Conservation (phyloP, 1,140 invertebrate species). For the Drosophila mayri region DNA sequence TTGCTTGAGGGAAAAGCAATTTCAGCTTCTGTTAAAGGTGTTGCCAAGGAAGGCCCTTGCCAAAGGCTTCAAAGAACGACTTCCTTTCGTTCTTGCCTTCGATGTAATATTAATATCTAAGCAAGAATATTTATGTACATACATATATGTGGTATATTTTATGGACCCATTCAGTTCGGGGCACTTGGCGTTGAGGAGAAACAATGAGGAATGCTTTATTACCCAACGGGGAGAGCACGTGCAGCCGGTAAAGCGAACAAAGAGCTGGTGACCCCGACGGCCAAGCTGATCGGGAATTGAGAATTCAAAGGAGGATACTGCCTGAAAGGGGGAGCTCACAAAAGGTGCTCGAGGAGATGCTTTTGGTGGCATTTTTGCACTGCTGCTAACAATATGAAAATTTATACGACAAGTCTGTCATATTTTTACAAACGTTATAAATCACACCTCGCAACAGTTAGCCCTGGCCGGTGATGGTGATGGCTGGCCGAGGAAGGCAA, state of each 20-base stretch:
- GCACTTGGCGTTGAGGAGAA: slow-evolving; percentile 38
- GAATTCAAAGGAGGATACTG: slow-evolving; percentile 12
- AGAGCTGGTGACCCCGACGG: slow-evolving; percentile 39
- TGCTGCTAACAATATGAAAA: slow-evolving; percentile 80
- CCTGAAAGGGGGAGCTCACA: slow-evolving; percentile 23
- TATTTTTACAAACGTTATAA: slow-evolving; percentile 84
- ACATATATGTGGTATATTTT: slow-evolving; percentile 20
- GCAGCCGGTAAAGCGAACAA: slow-evolving; percentile 48
- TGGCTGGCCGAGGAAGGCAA: slow-evolving; percentile 43
- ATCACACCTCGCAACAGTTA: slow-evolving; percentile 69
- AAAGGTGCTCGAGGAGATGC: slow-evolving; percentile 45
- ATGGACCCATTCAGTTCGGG: slow-evolving; percentile 34
- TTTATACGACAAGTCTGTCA: slow-evolving; percentile 83
- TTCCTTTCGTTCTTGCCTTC: not conserved
- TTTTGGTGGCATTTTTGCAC: slow-evolving; percentile 60
- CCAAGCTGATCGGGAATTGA: slow-evolving; percentile 39
- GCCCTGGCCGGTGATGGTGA: slow-evolving; percentile 44
- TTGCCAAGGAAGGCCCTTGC: not conserved
- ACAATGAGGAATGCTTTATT: slow-evolving; percentile 51
- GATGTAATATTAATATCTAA: slow-evolving; percentile 48
- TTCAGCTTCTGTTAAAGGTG: slow-evolving; percentile 38
- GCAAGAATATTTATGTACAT: slow-evolving; percentile 25
- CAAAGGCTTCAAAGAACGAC: not conserved
- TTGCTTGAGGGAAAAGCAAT: slow-evolving; percentile 18
- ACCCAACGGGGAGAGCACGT: slow-evolving; percentile 41